A percentile compares a stretch with the other conserved stretches of the same genome.
These are phyloP conservation scores for Tenebrio molitor DNA, from an alignment of 1,140 invertebrate genomes.

Conservation along the genomic window DNA sequence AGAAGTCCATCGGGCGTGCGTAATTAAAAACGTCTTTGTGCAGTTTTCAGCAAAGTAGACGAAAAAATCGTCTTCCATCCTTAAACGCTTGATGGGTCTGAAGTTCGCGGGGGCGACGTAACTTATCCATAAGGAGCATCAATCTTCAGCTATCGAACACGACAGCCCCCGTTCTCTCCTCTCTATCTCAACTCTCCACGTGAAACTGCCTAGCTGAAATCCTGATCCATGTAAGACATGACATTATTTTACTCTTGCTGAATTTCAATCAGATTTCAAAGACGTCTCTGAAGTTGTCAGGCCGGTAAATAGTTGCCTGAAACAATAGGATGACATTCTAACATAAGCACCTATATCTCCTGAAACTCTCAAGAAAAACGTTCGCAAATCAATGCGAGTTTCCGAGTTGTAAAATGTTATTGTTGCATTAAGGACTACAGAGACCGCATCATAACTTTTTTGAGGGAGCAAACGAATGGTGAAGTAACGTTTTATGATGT, in stretches of 20 bases:
- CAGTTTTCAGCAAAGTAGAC: not conserved
- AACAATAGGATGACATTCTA: constrained; percentile 38
- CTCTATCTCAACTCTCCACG: constrained; percentile 43
- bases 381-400: not conserved
- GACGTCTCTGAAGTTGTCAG: constrained; percentile 58
- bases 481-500: constrained; percentile 42
- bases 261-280: constrained; percentile 61
- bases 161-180: constrained; percentile 49
- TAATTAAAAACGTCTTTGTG: constrained; percentile 37
- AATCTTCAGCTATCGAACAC: constrained; percentile 63
- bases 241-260: constrained; percentile 61
- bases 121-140: constrained; percentile 62
- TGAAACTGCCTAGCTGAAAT: constrained; percentile 46
- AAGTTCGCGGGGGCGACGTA: constrained; percentile 49
- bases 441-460: constrained; percentile 11
- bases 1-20: constrained; percentile 28
- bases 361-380: not conserved
- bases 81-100: constrained; percentile 26
- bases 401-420: not conserved
- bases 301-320: constrained; percentile 53
- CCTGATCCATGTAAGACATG: constrained; percentile 57
- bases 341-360: constrained; percentile 25
- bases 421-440: constrained; percentile 3
- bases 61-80: constrained; percentile 13
- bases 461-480: constrained; percentile 19